Percentiles rank a stretch among this genome's conserved stretches.
These are phyloP conservation scores for Eustalomyia histrio DNA, from an alignment of 2,888 invertebrate species.

Conservation along the genomic window DNA sequence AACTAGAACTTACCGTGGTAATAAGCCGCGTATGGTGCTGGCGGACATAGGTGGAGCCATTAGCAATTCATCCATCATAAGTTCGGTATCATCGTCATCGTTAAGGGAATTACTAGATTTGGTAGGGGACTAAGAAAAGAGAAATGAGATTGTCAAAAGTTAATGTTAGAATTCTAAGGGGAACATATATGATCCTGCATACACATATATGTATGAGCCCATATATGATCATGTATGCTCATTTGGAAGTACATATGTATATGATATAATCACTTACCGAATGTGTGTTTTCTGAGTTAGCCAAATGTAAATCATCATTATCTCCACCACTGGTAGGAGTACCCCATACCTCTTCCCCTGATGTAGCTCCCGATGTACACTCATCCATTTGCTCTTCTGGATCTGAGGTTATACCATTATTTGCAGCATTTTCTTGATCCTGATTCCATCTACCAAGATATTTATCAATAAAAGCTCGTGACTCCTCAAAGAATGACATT, in stretches of 20 bases:
- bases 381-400: conserved; percentile 85
- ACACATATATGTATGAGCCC: no score
- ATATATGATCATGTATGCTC: no score
- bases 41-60: conserved; percentile 89
- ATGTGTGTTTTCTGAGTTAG: conserved; percentile 85
- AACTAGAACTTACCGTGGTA: conserved; percentile 82
- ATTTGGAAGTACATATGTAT: no score
- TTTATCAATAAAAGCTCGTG: conserved; percentile 80
- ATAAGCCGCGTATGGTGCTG: conserved; percentile 84
- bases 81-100: conserved; percentile 88
- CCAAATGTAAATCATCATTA: conserved; percentile 85
- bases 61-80: conserved; percentile 89
- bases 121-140: conserved; percentile 81
- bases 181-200: no score
- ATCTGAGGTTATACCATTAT: conserved; percentile 69
- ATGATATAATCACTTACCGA: conserved; percentile 82
- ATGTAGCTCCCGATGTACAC: conserved; percentile 90
- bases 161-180: no score
- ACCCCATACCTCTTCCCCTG: conserved; percentile 93
- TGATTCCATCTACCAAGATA: conserved; percentile 81
- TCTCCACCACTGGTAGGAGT: conserved; percentile 92
- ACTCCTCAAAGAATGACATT: conserved; percentile 86
- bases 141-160: neutral
- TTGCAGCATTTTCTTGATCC: conserved; percentile 68
- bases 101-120: conserved; percentile 84